A percentile compares a stretch with the other conserved stretches of the same genome.
Evolutionary conservation across 2,888 invertebrate species (phyloP).

Genomic region (Noctua pronuba): DNA sequence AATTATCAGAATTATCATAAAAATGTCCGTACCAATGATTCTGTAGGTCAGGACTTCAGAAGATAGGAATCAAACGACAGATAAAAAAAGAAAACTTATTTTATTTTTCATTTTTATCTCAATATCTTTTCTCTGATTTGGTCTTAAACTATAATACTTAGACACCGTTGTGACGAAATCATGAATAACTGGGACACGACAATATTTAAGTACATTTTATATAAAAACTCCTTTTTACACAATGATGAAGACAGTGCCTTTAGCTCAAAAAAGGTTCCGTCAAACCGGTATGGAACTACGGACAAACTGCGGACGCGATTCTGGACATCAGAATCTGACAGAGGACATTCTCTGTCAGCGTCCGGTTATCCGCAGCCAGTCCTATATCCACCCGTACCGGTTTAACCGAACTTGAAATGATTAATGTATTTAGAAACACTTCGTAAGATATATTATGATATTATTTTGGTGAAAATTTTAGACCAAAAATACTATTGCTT

Average conservation of each 20-base stretch:
- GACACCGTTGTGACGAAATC: constrained; percentile 68
- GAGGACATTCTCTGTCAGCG: neutral
- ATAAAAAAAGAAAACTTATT: constrained; percentile 34
- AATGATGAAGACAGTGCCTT: constrained; percentile 20
- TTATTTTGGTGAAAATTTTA: constrained; percentile 10
- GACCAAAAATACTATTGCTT: constrained; percentile 26
- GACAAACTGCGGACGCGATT: neutral
- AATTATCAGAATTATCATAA: neutral
- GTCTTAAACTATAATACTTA: constrained; percentile 76
- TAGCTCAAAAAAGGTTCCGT: neutral
- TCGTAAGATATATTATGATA: constrained; percentile 15
- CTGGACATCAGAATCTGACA: neutral
- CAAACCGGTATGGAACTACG: neutral
- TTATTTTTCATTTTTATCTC: constrained; percentile 35
- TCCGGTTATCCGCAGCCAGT: neutral
- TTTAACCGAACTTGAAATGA: neutral
- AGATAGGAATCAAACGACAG: constrained; percentile 42
- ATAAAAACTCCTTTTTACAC: constrained; percentile 28
- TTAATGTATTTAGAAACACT: constrained; percentile 21
- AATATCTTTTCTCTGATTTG: constrained; percentile 52
- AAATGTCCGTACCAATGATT: neutral
- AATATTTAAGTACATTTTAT: constrained; percentile 67
- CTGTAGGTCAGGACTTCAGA: neutral
- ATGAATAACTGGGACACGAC: constrained; percentile 59
- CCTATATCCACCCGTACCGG: neutral